phyloP scores from a whole-genome alignment of 2,113 vertebrate genomes.

The Elachura formosa region DNA sequence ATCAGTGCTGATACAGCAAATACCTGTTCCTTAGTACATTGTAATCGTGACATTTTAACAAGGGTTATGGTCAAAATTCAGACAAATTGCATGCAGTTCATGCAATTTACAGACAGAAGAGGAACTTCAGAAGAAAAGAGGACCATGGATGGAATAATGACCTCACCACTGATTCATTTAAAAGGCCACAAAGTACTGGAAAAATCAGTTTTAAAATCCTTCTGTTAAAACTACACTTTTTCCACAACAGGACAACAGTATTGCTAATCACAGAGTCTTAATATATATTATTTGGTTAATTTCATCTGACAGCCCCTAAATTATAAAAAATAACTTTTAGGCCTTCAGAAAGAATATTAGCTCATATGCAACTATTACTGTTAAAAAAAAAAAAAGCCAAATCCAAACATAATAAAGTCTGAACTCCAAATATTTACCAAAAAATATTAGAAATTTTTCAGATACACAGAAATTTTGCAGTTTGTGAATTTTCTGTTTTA shows the following conservation, averaged over 20 bases:
- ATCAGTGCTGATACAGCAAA: constrained; percentile 12
- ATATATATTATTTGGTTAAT: not conserved
- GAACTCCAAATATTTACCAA: not conserved
- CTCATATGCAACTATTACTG: not conserved
- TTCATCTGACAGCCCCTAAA: not conserved
- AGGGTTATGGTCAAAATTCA: not conserved
- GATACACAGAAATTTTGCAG: not conserved
- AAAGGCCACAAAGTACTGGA: not conserved
- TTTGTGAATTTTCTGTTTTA: not conserved
- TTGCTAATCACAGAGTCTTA: not conserved
- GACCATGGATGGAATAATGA: rapidly evolving
- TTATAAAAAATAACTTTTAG: not conserved
- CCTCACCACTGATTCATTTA: rapidly evolving
- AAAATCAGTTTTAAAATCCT: not conserved
- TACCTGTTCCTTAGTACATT: not conserved
- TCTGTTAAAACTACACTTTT: not conserved
- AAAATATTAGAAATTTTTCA: not conserved
- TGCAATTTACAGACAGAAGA: not conserved
- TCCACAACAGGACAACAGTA: not conserved
- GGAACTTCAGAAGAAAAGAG: not conserved
- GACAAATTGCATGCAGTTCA: not conserved
- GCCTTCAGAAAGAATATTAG: not conserved
- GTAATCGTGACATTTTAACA: not conserved
- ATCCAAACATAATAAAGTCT: not conserved
- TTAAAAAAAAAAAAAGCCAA: not conserved